phyloP scores from a whole-genome alignment of 2,113 vertebrate species.

The Marcusenius ussheri region DNA sequence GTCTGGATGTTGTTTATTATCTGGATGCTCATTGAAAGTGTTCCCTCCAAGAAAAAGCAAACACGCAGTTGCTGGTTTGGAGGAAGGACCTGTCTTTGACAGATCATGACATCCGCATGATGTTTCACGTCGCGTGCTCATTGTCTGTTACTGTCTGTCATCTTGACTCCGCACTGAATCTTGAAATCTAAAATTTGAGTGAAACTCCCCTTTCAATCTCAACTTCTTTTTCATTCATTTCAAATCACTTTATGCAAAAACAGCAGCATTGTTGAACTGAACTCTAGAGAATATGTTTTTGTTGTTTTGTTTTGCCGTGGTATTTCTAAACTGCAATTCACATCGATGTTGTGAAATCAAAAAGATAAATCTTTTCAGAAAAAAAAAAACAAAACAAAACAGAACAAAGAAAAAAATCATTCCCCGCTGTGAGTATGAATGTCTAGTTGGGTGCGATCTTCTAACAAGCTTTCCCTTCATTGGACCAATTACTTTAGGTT shows the following conservation, averaged over 20 bases:
- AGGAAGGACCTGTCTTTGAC: neutral
- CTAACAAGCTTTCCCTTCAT: neutral
- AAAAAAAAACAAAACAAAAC: neutral
- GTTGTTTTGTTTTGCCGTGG: neutral
- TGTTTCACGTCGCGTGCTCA: neutral
- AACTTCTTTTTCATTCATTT: neutral
- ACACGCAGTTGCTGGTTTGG: neutral
- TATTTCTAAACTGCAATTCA: neutral
- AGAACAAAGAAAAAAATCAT: neutral
- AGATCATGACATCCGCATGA: neutral
- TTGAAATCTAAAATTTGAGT: neutral
- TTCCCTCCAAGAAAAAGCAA: neutral
- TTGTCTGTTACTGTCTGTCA: neutral
- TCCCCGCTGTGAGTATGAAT: neutral
- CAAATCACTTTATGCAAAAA: neutral
- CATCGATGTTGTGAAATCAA: neutral
- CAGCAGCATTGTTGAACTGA: neutral
- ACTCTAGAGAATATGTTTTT: neutral
- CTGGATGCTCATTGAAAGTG: neutral
- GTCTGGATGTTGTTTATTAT: neutral
- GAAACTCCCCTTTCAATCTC: neutral
- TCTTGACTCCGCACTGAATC: neutral
- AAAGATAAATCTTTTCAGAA: neutral
- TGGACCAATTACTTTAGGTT: constrained; percentile 22
- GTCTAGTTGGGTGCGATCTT: neutral